phyloP scores from a whole-genome alignment of 2,113 vertebrate species.

The Malurus elegans region DNA sequence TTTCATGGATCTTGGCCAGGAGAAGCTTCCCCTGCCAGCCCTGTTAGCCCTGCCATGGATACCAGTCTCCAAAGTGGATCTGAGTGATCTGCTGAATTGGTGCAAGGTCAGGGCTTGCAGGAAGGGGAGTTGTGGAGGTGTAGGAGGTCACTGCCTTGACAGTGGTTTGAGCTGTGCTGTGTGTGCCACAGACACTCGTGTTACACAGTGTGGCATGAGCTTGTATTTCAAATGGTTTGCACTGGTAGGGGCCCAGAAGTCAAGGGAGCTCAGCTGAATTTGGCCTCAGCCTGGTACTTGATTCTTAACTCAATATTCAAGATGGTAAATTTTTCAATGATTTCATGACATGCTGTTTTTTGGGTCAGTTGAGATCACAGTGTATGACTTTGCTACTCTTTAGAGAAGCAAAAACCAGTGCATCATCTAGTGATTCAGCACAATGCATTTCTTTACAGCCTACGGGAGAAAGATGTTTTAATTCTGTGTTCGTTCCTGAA shows the following conservation, averaged over 20 bases:
- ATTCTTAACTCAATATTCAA: background rate
- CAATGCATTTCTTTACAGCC: slow-evolving; percentile 10
- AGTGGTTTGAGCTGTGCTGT: background rate
- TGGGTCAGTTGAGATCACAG: slow-evolving; percentile 41
- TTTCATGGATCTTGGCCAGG: background rate
- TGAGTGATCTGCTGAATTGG: background rate
- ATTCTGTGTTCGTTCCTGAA: slow-evolving; percentile 32
- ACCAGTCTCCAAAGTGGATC: background rate
- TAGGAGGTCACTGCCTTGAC: background rate
- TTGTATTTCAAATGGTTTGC: background rate
- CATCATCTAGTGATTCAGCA: slow-evolving; percentile 49
- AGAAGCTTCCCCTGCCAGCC: background rate
- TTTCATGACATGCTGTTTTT: slow-evolving; percentile 20
- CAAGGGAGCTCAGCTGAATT: background rate
- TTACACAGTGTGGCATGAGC: background rate
- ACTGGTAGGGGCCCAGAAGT: background rate
- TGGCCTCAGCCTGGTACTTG: background rate
- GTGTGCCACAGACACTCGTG: fast-evolving
- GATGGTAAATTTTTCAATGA: background rate
- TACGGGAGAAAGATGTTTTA: background rate
- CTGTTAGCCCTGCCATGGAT: background rate
- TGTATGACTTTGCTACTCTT: slow-evolving; percentile 8
- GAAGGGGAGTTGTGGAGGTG: background rate
- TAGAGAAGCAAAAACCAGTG: background rate
- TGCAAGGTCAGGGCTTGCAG: background rate